A percentile compares a stretch with the other conserved stretches of the same genome.
Conservation (phyloP, 2,113 vertebrate species). For the Zapornia atra region DNA sequence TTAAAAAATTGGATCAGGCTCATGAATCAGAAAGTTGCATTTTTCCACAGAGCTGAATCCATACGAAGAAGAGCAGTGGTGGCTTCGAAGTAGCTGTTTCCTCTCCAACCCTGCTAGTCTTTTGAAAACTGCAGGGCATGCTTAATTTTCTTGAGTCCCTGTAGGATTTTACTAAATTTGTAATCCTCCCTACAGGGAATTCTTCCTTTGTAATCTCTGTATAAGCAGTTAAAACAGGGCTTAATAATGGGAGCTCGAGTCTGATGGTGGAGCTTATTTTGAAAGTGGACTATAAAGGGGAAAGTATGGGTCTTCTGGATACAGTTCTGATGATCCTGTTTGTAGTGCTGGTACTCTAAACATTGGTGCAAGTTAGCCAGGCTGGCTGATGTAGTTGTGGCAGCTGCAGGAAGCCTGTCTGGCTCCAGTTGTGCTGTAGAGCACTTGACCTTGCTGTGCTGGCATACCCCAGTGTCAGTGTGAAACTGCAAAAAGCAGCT, state of each 20-base stretch:
- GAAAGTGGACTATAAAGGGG: not conserved
- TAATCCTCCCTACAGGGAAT: not conserved
- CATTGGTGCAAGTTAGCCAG: fast-evolving
- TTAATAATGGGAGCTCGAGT: not conserved
- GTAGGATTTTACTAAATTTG: not conserved
- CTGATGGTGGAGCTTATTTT: not conserved
- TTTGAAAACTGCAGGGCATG: not conserved
- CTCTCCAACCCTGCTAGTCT: not conserved
- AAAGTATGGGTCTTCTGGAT: not conserved
- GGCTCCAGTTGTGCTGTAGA: fast-evolving
- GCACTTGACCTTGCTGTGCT: not conserved
- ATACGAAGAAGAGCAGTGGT: not conserved
- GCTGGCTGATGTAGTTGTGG: not conserved
- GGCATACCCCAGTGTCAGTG: not conserved
- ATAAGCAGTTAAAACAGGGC: not conserved
- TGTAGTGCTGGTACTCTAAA: not conserved
- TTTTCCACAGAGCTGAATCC: not conserved
- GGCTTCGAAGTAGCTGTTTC: not conserved
- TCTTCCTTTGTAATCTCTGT: not conserved
- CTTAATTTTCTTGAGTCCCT: not conserved
- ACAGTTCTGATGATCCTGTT: not conserved
- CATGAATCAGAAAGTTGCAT: not conserved
- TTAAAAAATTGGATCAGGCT: not conserved
- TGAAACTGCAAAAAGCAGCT: not conserved
- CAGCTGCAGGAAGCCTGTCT: not conserved